Evolutionary conservation across 2,888 invertebrate species (phyloP), one percentile per base, ranked within the genome.

Genomic region (Cheilosia soror): DNA sequence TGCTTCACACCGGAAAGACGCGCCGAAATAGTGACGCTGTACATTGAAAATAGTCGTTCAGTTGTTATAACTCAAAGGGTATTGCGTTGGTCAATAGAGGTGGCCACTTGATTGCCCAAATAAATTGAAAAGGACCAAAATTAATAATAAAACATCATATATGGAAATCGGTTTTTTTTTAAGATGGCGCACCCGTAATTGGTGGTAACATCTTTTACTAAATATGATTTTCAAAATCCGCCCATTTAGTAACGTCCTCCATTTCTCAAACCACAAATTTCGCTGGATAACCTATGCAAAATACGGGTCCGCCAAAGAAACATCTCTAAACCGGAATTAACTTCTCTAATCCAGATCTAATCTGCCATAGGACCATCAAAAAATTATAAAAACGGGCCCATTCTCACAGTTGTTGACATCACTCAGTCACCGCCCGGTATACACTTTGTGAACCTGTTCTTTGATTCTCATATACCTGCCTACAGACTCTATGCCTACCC

Each of bases 321-420:
- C 20, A 33, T 25, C 13, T 66, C 31, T 51, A 31, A 55, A 2
- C 7, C 33, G 1, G 15, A 25, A 11, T 53, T 53, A 55, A 15
- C 51, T 40, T 55, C 33, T 15, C 58, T 58, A 47, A 69, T 25
- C 73, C 11, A 55, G n/a, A 47, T 55, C 42, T 73, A 55, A 63
- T 63, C 73, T 55, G 25, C n/a, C 55, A 20, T 11, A 44, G n/a
- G 44, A 55, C 55, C 27, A 25, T 44, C 42, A 25, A 25, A n/a
- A 31, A 44, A 25, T n/a, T 47, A 15, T 6, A 44, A 7, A 47
- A 76, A 69, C 58, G 9, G 42, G n/a, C 60, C 47, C 55, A 44
- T 79, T 79, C 83, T 83, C 83, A 82, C 66, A 72, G 55, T 76
- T 69, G 55, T 76, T 69, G 57, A 40, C 25, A 63, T 25, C 40